Conservation (phyloP, 2,888 invertebrate species). For the Brassicogethes aeneus region DNA sequence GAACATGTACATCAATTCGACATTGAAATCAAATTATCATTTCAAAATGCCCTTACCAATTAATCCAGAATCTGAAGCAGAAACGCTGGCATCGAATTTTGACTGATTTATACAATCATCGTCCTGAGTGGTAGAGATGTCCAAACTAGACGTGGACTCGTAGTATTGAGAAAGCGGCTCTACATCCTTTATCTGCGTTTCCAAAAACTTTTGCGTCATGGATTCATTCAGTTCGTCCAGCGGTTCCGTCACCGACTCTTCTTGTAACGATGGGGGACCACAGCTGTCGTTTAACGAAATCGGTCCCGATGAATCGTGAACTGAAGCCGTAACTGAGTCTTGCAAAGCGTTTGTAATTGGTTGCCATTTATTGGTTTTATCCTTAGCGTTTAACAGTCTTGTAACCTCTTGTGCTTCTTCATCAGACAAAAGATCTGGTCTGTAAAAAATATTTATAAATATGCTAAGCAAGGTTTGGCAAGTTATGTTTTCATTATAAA, state of each 20-base stretch:
- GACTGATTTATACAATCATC: conserved; percentile 29
- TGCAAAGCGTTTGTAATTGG: conserved; percentile 40
- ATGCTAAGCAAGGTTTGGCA: neutral
- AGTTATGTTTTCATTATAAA: neutral
- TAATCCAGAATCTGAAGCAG: conserved; percentile 36
- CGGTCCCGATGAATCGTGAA: conserved; percentile 38
- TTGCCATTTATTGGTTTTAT: conserved; percentile 33
- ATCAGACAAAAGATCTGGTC: conserved; percentile 76
- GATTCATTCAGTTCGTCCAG: conserved; percentile 18
- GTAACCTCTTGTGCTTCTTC: conserved; percentile 87
- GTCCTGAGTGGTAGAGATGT: conserved; percentile 31
- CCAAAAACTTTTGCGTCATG: conserved; percentile 9
- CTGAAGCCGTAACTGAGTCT: conserved; percentile 45
- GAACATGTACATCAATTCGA: no score
- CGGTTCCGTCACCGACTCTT: conserved; percentile 30
- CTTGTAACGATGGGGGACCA: conserved; percentile 35
- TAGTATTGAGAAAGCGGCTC: conserved; percentile 30
- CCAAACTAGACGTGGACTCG: conserved; percentile 37
- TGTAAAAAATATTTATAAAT: conserved; percentile 29
- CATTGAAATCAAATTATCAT: no score
- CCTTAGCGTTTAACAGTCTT: conserved; percentile 59
- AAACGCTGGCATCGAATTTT: conserved; percentile 35
- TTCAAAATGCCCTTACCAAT: conserved; percentile 26
- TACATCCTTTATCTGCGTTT: conserved; percentile 13
- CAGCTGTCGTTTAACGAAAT: conserved; percentile 36